Evolutionary conservation across 2,888 invertebrate genomes (phyloP), one percentile per base, ranked within the genome.

Genomic region (Aphelenchoides bicaudatus): DNA sequence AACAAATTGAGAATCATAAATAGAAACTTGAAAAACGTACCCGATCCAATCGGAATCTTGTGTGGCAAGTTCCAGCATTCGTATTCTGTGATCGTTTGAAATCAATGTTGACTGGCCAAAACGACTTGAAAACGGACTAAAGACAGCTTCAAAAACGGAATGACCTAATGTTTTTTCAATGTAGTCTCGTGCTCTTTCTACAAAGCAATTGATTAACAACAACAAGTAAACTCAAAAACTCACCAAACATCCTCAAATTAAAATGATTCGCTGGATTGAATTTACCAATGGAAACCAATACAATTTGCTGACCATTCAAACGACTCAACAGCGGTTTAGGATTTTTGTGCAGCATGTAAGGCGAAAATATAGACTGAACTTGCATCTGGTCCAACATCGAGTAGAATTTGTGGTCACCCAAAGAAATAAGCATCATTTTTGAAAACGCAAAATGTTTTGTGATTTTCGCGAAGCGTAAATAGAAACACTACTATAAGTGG

Each of bases 191-290:
- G 52, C 52, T 8, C 52, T 13, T 34, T 51, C 52, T 51, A 3
- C 2, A 51, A 27, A 25, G 13, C 13, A 34, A 34, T 13, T 34
- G 16, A 34, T 13, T 34, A 34, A n/a, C 16, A 10, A n/a, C 34
- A 34, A 13, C 34, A 34, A 10, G 13, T 13, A n/a, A 34, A 34
- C 16, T 34, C 13, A n/a, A 34, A 34, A 13, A 10, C 16, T 13
- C 13, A 51, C 52, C 52, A 28, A 51, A 51, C 52, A 51, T 34
- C 21, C 52, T 34, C 39, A 51, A 51, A 28, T 51, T 37, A 19
- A 51, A 31, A 23, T 31, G 25, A 10, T 31, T 23, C 3, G 37
- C 25, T 16, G 52, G 52, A 34, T 51, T 51, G 39, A 47, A 51
- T 25, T 31, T 37, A 2, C 52, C 52, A n/a, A 21, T 31, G 49